These are phyloP conservation scores for Rhamnusium bicolor DNA, from an alignment of 2,888 invertebrate genomes.

Conservation along the genomic window DNA sequence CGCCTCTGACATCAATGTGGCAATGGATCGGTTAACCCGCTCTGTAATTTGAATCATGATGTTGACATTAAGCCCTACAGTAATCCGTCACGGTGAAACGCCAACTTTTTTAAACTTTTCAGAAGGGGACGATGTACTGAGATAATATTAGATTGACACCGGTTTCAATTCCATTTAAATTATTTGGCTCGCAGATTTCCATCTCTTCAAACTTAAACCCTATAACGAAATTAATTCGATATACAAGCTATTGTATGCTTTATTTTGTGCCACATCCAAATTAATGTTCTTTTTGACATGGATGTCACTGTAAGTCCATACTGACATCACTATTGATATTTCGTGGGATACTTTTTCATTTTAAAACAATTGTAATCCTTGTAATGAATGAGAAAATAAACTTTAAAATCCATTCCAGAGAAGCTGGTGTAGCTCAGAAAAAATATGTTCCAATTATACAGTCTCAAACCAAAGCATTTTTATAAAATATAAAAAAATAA, in stretches of 20 bases:
- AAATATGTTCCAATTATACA: too few species aligned
- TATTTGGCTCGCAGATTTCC: constrained; percentile 67
- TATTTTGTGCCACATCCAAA: constrained; percentile 37
- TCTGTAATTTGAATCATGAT: constrained; percentile 70
- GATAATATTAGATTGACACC: constrained; percentile 68
- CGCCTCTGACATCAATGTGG: constrained; percentile 44
- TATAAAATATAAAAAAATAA: too few species aligned
- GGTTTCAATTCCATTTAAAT: constrained; percentile 71
- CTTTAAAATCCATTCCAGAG: too few species aligned
- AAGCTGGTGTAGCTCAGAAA: too few species aligned
- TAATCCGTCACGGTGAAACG: constrained; percentile 70
- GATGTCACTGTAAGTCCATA: constrained; percentile 39
- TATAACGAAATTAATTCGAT: constrained; percentile 64
- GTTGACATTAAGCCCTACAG: constrained; percentile 70
- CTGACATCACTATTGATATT: constrained; percentile 25
- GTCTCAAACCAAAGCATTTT: too few species aligned
- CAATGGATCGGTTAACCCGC: constrained; percentile 58
- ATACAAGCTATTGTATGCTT: constrained; percentile 56
- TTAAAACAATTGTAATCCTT: constrained; percentile 22
- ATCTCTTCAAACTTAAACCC: constrained; percentile 67
- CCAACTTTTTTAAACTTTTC: constrained; percentile 66
- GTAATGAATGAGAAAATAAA: neutral
- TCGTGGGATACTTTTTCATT: constrained; percentile 26
- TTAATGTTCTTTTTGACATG: constrained; percentile 47
- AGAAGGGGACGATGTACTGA: constrained; percentile 63